These are phyloP conservation scores for Ateles fusciceps DNA, from an alignment of 2,797 vertebrate genomes.

Conservation along the genomic window DNA sequence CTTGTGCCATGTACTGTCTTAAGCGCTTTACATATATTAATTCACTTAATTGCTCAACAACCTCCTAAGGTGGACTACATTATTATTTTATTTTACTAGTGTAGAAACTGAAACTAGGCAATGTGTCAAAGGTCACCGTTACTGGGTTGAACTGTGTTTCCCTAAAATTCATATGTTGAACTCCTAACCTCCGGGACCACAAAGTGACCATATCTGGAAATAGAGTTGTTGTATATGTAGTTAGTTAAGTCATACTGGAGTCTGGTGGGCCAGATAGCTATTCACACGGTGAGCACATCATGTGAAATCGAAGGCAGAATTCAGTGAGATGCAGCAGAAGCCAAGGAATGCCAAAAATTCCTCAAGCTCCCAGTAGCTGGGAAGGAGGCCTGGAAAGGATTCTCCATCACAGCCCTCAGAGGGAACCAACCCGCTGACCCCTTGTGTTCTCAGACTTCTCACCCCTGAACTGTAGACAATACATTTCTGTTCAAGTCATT, in stretches of 20 bases:
- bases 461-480: background rate
- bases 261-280: background rate
- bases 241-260: background rate
- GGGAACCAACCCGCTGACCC: background rate
- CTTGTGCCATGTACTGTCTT: background rate
- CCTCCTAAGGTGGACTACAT: background rate
- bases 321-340: background rate
- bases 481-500: background rate
- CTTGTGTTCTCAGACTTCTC: background rate
- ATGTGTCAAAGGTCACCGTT: background rate
- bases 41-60: background rate
- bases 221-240: background rate
- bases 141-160: background rate
- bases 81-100: background rate
- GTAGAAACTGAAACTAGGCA: background rate
- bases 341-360: background rate
- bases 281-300: rapidly evolving
- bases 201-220: background rate
- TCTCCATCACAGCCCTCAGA: background rate
- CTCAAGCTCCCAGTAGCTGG: background rate
- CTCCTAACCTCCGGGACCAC: background rate
- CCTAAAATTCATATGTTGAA: background rate
- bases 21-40: background rate
- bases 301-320: background rate
- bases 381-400: background rate